phyloP scores from a whole-genome alignment of 2,888 invertebrate species.

The Linyphia triangularis region DNA sequence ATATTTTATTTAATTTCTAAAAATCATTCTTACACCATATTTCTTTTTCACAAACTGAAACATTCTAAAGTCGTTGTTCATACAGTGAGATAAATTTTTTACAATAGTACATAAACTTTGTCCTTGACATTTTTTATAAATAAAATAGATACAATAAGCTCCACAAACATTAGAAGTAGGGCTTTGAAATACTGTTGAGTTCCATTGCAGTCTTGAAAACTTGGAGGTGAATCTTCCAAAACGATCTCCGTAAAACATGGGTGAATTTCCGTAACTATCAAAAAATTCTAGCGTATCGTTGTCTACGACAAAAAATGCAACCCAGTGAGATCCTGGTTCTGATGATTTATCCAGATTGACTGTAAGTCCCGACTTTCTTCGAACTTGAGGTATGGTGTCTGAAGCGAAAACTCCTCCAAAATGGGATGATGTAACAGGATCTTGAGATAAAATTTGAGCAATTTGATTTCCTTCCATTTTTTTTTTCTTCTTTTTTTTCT shows the following conservation, averaged over 20 bases:
- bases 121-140: constrained; percentile 37
- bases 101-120: constrained; percentile 11
- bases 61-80: neutral
- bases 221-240: neutral
- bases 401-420: constrained; percentile 22
- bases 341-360: constrained; percentile 21
- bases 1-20: no score
- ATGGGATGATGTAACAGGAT: neutral
- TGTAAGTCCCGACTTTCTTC: neutral
- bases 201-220: neutral
- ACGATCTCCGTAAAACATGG: neutral
- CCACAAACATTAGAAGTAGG: constrained; percentile 49
- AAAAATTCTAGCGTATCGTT: constrained; percentile 46
- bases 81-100: neutral
- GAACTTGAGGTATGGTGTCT: neutral
- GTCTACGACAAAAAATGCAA: constrained; percentile 35
- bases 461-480: constrained; percentile 37
- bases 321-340: constrained; percentile 58
- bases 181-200: constrained; percentile 17
- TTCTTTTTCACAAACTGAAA: no score
- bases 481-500: no score
- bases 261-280: constrained; percentile 55
- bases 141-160: constrained; percentile 50
- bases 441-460: neutral
- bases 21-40: no score